Percentiles rank a stretch among this genome's conserved stretches.
These are phyloP conservation scores for Drosophila arizonae DNA, from an alignment of 1,140 invertebrate genomes.

Conservation along the genomic window DNA sequence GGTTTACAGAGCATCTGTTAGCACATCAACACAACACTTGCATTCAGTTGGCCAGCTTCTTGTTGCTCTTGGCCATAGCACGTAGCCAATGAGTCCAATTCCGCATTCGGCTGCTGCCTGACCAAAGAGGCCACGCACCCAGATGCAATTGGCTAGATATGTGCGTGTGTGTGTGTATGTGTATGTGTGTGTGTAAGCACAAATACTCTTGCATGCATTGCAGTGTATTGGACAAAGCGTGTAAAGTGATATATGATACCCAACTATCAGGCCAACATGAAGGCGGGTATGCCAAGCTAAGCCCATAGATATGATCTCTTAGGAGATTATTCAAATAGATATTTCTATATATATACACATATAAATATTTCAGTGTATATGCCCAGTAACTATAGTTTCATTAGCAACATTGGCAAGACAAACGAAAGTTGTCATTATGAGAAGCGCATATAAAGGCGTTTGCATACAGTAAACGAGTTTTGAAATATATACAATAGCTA, in stretches of 20 bases:
- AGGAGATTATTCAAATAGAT: too few species aligned
- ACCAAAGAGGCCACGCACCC: slow-evolving; percentile 22
- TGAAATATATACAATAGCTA: too few species aligned
- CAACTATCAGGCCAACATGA: not conserved
- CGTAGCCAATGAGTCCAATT: slow-evolving; percentile 58
- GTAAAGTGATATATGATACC: slow-evolving; percentile 61
- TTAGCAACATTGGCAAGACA: too few species aligned
- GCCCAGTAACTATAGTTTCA: too few species aligned
- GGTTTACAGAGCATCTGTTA: slow-evolving; percentile 1
- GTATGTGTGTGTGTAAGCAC: not conserved
- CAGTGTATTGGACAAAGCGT: slow-evolving; percentile 38
- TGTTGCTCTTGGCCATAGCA: slow-evolving; percentile 46
- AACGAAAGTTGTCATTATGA: too few species aligned
- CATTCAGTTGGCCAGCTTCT: not conserved
- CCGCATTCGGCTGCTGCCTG: slow-evolving; percentile 22
- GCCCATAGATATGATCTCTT: not conserved
- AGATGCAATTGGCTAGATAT: slow-evolving; percentile 27
- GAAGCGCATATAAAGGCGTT: too few species aligned
- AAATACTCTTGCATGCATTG: slow-evolving; percentile 3
- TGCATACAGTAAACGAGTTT: too few species aligned
- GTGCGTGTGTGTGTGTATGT: too few species aligned
- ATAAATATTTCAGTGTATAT: too few species aligned
- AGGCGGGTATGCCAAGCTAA: not conserved
- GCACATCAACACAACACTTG: not conserved
- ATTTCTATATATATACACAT: too few species aligned